Evolutionary conservation across 2,113 vertebrate species (phyloP).

Genomic region (Aptenodytes patagonicus): DNA sequence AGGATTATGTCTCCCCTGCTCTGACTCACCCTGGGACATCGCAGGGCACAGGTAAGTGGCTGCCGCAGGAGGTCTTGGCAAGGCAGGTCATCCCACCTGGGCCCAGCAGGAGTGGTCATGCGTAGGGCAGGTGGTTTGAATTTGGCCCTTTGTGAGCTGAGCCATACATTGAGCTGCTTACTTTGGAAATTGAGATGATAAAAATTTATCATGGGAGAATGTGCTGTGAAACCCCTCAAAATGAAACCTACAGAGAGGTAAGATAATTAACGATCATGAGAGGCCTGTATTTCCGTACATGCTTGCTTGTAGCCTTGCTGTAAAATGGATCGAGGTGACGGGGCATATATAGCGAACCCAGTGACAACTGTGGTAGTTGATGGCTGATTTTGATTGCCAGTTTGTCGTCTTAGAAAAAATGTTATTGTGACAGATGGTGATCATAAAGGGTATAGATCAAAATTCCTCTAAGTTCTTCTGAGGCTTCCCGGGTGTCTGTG

Average conservation of each 20-base stretch:
- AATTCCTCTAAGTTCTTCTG: neutral
- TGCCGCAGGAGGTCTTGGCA: fast-evolving
- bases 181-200: neutral
- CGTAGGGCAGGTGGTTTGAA: fast-evolving
- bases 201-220: neutral
- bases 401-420: neutral
- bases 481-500: neutral
- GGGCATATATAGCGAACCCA: neutral
- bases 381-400: neutral
- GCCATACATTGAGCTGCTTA: neutral
- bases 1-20: neutral
- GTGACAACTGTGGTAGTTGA: neutral
- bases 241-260: neutral
- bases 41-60: too few relatives aligned
- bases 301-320: neutral
- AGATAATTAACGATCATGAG: neutral
- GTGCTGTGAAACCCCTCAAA: neutral
- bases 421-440: neutral
- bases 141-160: neutral
- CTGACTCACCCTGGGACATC: neutral
- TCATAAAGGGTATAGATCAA: neutral
- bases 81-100: neutral
- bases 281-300: neutral
- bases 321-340: neutral
- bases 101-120: neutral